These are phyloP conservation scores for Pluvialis apricaria DNA, from an alignment of 2,113 vertebrate genomes.

Conservation along the genomic window DNA sequence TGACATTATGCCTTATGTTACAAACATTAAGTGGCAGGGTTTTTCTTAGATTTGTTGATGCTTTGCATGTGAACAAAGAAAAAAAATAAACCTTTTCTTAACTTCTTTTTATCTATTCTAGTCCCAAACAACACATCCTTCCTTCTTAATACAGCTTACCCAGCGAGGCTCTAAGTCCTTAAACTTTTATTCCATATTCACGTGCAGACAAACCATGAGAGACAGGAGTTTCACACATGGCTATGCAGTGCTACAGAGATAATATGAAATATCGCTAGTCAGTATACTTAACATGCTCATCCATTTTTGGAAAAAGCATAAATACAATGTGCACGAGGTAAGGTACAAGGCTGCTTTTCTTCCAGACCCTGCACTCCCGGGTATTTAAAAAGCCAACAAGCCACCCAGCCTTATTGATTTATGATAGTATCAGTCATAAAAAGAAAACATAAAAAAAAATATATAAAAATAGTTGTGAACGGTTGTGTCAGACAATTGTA, in stretches of 20 bases:
- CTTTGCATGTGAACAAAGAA: neutral
- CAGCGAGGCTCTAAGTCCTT: neutral
- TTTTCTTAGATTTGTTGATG: neutral
- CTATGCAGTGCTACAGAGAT: neutral
- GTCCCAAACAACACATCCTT: neutral
- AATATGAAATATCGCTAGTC: neutral
- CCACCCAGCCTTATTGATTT: neutral
- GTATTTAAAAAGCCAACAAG: neutral
- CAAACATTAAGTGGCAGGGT: neutral
- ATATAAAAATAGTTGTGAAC: neutral
- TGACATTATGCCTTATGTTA: neutral
- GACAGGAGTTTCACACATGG: neutral
- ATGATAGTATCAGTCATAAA: neutral
- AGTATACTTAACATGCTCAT: neutral
- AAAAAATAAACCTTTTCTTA: neutral
- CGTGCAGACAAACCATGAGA: neutral
- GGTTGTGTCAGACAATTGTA: neutral
- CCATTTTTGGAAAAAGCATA: neutral
- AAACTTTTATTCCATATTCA: neutral
- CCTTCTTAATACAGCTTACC: neutral
- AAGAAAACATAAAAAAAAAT: neutral
- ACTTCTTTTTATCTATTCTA: neutral
- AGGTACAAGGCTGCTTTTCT: neutral
- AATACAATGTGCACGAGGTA: neutral
- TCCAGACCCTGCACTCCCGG: neutral